Percentiles rank a stretch among this genome's conserved stretches.
phyloP scores from a whole-genome alignment of 2,888 invertebrate genomes.

The Lordiphosa fenestrarum region DNA sequence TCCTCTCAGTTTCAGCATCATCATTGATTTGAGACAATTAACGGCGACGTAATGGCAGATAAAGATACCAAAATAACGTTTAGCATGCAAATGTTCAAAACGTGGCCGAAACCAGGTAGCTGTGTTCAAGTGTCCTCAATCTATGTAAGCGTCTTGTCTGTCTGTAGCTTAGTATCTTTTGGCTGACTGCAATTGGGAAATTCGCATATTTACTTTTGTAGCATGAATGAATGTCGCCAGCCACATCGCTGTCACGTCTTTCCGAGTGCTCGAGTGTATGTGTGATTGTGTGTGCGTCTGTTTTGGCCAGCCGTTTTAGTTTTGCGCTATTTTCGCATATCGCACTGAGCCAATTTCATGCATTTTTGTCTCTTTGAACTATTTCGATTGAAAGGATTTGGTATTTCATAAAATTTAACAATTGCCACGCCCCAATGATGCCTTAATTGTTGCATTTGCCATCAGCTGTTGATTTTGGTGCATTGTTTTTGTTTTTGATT shows the following conservation, averaged over 20 bases:
- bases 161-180: conserved; percentile 40
- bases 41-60: conserved; percentile 26
- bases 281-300: conserved; percentile 28
- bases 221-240: conserved; percentile 58
- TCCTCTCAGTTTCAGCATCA: conserved; percentile 16
- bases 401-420: conserved; percentile 44
- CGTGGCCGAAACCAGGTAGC: conserved; percentile 6
- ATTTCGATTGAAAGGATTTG: conserved; percentile 63
- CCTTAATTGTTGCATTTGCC: conserved; percentile 44
- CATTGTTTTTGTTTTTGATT: conserved; percentile 25
- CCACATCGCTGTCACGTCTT: conserved; percentile 40
- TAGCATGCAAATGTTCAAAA: conserved; percentile 12
- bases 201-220: conserved; percentile 48
- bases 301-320: conserved; percentile 72
- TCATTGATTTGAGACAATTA: conserved; percentile 41
- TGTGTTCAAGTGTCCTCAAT: conserved; percentile 16
- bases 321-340: conserved; percentile 71
- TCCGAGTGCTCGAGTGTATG: conserved; percentile 27
- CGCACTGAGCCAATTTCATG: conserved; percentile 48
- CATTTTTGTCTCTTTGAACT: conserved; percentile 55
- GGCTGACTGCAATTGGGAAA: conserved; percentile 53
- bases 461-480: conserved; percentile 56
- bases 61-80: conserved; percentile 17
- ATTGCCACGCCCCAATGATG: conserved; percentile 28
- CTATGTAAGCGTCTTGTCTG: background rate